Conservation (phyloP, 2,113 vertebrate genomes). For the Chaetodon trifascialis region DNA sequence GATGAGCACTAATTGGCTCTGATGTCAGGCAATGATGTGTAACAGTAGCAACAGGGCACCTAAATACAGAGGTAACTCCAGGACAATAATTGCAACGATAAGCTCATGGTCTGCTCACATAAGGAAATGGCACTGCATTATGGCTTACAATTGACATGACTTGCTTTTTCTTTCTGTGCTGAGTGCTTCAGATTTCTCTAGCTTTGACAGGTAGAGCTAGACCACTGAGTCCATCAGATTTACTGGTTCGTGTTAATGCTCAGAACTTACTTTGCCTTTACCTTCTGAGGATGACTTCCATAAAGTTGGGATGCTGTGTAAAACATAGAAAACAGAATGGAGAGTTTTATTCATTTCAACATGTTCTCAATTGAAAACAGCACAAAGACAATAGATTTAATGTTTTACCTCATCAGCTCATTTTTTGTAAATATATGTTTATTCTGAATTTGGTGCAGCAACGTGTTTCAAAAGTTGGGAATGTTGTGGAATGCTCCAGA, state of each 20-base stretch:
- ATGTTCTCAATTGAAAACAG: no score
- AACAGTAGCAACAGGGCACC: conserved; percentile 1
- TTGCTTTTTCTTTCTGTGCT: conserved; percentile 6
- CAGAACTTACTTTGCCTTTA: background rate
- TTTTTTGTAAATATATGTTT: no score
- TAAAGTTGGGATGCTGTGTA: background rate
- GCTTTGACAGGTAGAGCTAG: conserved; percentile 3
- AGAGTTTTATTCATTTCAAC: background rate
- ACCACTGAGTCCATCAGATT: conserved; percentile 19
- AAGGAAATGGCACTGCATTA: conserved; percentile 1
- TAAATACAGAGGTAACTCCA: conserved; percentile 36
- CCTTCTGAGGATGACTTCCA: background rate
- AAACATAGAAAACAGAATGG: no score
- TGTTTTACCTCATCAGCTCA: no score
- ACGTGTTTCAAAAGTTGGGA: no score
- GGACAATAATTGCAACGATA: conserved; percentile 42
- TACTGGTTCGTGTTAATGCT: background rate
- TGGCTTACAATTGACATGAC: background rate
- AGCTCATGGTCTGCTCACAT: background rate
- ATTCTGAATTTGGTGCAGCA: no score
- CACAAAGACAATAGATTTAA: no score
- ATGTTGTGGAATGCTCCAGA: no score
- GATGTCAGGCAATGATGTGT: conserved; percentile 17
- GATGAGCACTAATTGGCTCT: conserved; percentile 30
- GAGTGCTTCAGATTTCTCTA: conserved; percentile 9